A percentile compares a stretch with the other conserved stretches of the same genome.
Conservation (phyloP, 2,797 vertebrate species). For the Sebastes melanostomus region DNA sequence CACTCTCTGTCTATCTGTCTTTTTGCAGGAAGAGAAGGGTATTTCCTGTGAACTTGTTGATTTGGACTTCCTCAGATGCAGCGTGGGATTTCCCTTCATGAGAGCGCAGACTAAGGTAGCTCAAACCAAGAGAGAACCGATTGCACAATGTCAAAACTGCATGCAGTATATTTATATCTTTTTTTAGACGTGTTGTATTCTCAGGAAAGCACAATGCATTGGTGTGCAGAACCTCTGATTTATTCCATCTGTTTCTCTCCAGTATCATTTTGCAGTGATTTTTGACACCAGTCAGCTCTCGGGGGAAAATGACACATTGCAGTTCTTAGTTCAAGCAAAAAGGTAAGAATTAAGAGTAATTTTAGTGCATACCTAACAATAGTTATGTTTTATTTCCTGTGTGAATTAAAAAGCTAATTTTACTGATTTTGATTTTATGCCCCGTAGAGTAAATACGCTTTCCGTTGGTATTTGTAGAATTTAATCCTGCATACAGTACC, state of each 20-base stretch:
- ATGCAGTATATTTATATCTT: neutral
- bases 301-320: constrained; percentile 89
- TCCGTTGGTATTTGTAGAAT: neutral
- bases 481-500: neutral
- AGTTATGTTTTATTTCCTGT: neutral
- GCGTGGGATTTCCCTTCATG: constrained; percentile 99
- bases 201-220: neutral
- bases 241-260: constrained; percentile 36
- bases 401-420: neutral
- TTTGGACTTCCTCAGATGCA: constrained; percentile 95
- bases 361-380: neutral
- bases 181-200: neutral
- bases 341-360: constrained; percentile 80
- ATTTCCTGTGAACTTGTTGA: constrained; percentile 95
- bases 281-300: constrained; percentile 96
- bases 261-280: constrained; percentile 96
- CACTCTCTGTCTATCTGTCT: constrained; percentile 64
- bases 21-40: constrained; percentile 93
- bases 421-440: neutral
- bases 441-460: neutral
- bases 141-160: neutral
- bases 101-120: constrained; percentile 94
- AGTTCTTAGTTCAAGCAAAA: constrained; percentile 90
- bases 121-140: neutral
- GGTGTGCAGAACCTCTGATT: neutral